Evolutionary conservation across 1,140 invertebrate species (phyloP).

Genomic region (Plutomurus gul): DNA sequence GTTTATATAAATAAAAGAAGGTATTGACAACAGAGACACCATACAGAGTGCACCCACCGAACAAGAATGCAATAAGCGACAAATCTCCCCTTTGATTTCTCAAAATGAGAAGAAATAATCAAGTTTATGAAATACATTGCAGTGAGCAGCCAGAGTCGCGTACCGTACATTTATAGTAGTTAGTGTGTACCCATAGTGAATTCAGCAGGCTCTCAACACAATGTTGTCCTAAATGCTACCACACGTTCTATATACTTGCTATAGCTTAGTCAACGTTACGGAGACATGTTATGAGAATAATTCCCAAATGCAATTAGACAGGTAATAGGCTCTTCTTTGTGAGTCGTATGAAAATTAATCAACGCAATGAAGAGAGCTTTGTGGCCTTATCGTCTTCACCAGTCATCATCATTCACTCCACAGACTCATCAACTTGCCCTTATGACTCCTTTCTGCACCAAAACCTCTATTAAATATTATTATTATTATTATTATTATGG

Average conservation of each 20-base stretch:
- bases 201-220: too few species aligned
- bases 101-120: slow-evolving; percentile 42
- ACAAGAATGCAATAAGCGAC: slow-evolving; percentile 53
- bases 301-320: slow-evolving; percentile 31
- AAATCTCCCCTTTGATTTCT: slow-evolving; percentile 45
- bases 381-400: slow-evolving; percentile 25
- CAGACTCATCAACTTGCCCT: slow-evolving; percentile 15
- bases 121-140: slow-evolving; percentile 47
- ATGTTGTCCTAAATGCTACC: too few species aligned
- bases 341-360: slow-evolving; percentile 42
- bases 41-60: not conserved
- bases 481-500: not conserved
- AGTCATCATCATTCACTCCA: slow-evolving; percentile 20
- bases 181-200: too few species aligned
- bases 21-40: not conserved
- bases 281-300: slow-evolving; percentile 7
- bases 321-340: slow-evolving; percentile 41
- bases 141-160: too few species aligned
- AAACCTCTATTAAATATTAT: slow-evolving; percentile 12
- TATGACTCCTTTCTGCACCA: not conserved
- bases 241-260: too few species aligned
- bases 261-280: too few species aligned
- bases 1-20: not conserved
- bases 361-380: slow-evolving; percentile 40
- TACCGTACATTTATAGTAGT: too few species aligned